Evolutionary conservation across 2,888 invertebrate genomes (phyloP).

Genomic region (Eupithecia abbreviata): DNA sequence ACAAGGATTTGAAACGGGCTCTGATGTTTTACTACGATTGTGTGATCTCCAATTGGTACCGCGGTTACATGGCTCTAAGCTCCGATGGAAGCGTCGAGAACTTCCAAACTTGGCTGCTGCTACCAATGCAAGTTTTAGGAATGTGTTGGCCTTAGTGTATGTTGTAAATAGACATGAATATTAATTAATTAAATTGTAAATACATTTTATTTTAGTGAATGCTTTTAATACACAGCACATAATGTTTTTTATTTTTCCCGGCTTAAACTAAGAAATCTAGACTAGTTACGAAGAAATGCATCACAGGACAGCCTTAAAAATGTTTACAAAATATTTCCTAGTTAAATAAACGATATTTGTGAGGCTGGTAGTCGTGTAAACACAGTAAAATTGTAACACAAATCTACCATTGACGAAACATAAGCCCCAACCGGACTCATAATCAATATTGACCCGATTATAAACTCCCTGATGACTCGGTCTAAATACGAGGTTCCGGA

Average conservation of each 20-base stretch:
- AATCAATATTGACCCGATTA: slow-evolving; percentile 56
- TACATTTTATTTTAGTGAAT: slow-evolving; percentile 29
- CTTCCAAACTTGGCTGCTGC: slow-evolving; percentile 66
- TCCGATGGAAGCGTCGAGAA: slow-evolving; percentile 65
- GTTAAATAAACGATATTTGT: background rate
- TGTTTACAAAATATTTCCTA: background rate
- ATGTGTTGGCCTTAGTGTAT: slow-evolving; percentile 66
- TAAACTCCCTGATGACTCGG: slow-evolving; percentile 55
- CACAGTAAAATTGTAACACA: background rate
- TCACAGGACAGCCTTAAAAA: background rate
- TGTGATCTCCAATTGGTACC: slow-evolving; percentile 66
- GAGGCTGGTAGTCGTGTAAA: background rate
- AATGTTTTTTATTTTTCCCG: slow-evolving; percentile 5
- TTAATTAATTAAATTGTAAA: slow-evolving; percentile 29
- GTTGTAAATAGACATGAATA: slow-evolving; percentile 43
- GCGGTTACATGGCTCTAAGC: slow-evolving; percentile 56
- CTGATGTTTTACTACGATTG: slow-evolving; percentile 67
- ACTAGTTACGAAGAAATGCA: background rate
- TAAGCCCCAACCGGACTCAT: slow-evolving; percentile 44
- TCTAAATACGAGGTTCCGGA: slow-evolving; percentile 29
- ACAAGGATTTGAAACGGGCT: slow-evolving; percentile 57
- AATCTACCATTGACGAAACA: slow-evolving; percentile 12
- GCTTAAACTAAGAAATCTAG: background rate
- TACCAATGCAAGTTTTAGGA: slow-evolving; percentile 65
- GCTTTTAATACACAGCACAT: background rate